A percentile compares a stretch with the other conserved stretches of the same genome.
Conservation (phyloP, 1,140 invertebrate species). For the Eumeta japonica region DNA sequence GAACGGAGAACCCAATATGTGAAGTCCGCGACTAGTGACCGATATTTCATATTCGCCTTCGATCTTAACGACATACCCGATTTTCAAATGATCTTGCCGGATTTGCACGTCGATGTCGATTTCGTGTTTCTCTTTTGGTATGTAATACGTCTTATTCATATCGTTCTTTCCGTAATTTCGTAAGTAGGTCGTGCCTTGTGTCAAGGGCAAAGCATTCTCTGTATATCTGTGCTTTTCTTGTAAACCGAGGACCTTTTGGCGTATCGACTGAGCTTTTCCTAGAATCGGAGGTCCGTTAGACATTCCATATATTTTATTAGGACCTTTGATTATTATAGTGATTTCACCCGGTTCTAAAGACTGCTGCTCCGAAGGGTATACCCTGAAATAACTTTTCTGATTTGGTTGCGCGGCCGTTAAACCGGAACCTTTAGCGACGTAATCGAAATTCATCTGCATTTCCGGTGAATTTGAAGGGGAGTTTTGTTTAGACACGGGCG, state of each 20-base stretch:
- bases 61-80: conserved; percentile 39
- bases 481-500: conserved; percentile 34
- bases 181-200: conserved; percentile 41
- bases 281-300: conserved; percentile 40
- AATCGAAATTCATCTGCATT: conserved; percentile 41
- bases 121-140: conserved; percentile 48
- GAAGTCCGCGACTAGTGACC: conserved; percentile 49
- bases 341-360: conserved; percentile 50
- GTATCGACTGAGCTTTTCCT: conserved; percentile 45
- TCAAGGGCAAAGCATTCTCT: conserved; percentile 39
- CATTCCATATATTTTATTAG: conserved; percentile 46
- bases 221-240: conserved; percentile 33
- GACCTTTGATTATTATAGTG: conserved; percentile 48
- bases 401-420: conserved; percentile 55
- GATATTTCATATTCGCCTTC: conserved; percentile 51
- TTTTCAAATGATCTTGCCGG: conserved; percentile 34
- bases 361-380: conserved; percentile 55
- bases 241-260: conserved; percentile 43
- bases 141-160: conserved; percentile 47
- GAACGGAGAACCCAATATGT: conserved; percentile 53
- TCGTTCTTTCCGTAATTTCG: conserved; percentile 44
- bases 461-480: conserved; percentile 31
- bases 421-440: conserved; percentile 60
- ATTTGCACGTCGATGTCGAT: conserved; percentile 43
- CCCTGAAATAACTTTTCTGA: conserved; percentile 51